phyloP scores from a whole-genome alignment of 2,797 vertebrate genomes.

The Melanotaenia boesemani region DNA sequence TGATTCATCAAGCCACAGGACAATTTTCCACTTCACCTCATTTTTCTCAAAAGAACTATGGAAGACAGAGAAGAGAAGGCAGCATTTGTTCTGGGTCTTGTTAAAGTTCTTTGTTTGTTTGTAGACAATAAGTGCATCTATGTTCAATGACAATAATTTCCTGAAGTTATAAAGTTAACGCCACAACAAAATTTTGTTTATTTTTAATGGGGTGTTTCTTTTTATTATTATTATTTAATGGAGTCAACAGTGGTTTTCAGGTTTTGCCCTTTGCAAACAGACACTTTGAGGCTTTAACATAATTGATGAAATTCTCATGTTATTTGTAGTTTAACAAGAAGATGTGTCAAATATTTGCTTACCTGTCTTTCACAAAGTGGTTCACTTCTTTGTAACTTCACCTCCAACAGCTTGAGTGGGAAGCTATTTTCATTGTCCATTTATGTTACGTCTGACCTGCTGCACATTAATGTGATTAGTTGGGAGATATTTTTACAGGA shows the following conservation, averaged over 20 bases:
- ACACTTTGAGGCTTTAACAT: background rate
- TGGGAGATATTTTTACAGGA: background rate
- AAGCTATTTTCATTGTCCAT: background rate
- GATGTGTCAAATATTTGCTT: background rate
- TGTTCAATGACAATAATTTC: background rate
- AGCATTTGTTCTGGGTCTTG: background rate
- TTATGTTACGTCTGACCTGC: background rate
- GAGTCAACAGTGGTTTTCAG: background rate
- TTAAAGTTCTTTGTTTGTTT: background rate
- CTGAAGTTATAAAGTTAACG: too few species aligned
- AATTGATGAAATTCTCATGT: background rate
- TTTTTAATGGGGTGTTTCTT: background rate
- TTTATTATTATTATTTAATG: too few species aligned
- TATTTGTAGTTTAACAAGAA: background rate
- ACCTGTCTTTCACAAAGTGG: background rate
- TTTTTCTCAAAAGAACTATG: background rate
- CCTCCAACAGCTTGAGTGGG: background rate
- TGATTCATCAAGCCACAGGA: slow-evolving; percentile 10
- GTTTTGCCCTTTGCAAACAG: background rate
- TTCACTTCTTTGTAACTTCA: too few species aligned
- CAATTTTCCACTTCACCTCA: slow-evolving; percentile 13
- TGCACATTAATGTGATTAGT: background rate
- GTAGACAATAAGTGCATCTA: background rate
- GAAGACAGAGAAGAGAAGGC: background rate
- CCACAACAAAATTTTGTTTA: background rate